Evolutionary conservation across 1,140 invertebrate species (phyloP).

Genomic region (Diorhabda carinulata): DNA sequence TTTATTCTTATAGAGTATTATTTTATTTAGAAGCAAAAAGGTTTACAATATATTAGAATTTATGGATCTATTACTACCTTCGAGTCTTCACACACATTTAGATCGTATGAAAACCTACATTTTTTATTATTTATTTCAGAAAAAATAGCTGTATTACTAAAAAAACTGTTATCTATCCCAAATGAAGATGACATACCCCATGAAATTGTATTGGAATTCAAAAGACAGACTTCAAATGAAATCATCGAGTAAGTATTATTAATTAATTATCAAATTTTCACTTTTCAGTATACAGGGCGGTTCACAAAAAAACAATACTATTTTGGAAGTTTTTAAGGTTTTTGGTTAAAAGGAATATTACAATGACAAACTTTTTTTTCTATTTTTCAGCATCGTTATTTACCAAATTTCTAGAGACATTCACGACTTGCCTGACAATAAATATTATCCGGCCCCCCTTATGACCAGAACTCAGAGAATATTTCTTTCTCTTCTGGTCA

Average conservation of each 20-base stretch:
- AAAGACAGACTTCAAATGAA: conserved; percentile 21
- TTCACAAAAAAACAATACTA: background rate
- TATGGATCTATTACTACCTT: too few species aligned
- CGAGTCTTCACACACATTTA: too few species aligned
- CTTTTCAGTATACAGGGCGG: conserved; percentile 4
- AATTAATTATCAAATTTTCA: background rate
- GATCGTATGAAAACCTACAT: background rate
- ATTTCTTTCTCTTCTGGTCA: conserved; percentile 29
- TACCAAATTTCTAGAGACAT: conserved; percentile 27
- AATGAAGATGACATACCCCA: conserved; percentile 29
- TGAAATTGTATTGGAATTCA: conserved; percentile 28
- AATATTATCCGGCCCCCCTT: conserved; percentile 33
- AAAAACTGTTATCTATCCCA: conserved; percentile 31
- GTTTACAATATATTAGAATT: too few species aligned
- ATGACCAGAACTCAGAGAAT: conserved; percentile 37
- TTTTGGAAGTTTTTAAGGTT: background rate
- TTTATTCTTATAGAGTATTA: too few species aligned
- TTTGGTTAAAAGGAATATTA: background rate
- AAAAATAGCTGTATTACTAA: conserved; percentile 28
- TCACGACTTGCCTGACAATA: conserved; percentile 27
- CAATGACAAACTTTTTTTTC: background rate
- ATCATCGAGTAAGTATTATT: conserved; percentile 26
- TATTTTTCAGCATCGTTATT: conserved; percentile 30
- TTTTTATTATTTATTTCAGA: conserved; percentile 19
- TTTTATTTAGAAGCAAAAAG: too few species aligned